Evolutionary conservation across 2,797 vertebrate species (phyloP), one percentile per base, ranked within the genome.

Genomic region (Myoxocephalus aenaeus): DNA sequence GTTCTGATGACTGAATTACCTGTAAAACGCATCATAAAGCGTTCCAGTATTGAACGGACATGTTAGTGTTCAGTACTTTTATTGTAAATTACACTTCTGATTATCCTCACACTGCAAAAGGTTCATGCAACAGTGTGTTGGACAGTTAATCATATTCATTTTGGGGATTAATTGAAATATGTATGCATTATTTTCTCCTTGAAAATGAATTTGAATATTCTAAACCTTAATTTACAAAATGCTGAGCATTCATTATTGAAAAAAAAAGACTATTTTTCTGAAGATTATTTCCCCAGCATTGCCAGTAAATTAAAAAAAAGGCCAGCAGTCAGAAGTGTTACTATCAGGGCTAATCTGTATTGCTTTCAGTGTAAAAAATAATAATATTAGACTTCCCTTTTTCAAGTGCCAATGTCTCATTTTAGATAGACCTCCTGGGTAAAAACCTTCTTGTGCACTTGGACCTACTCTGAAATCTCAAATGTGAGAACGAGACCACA

Each of bases 401-500:
- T 75, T 72, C 59, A 22, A 22, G 7, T 8, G 3, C 14, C 51
- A 42, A 81, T 65, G 65, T 82, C 71, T 85, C 50, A 42, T 71
- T 85, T 70, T 20, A 58, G 34, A 63, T 17, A 48, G 42, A 59
- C n/a, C 36, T 63, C 14, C 40, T 44, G 29, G 32, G 25, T 46
- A 36, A 78, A 85, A 64, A 54, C 57, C 65, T 22, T 53, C 58
- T 36, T 27, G 65, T 67, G 44, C 46, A 51, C 65, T 73, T 44
- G 69, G 61, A 69, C 57, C 66, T 38, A 25, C 62, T 78, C 70
- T 51, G 32, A 73, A 74, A 65, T 83, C 69, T 82, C 32, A 65
- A 73, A 82, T 89, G 78, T 58, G 65, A 46, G 42, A 75, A 78
- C 58, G 38, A 78, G 75, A 82, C 75, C 62, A 64, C 15, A 77